Base-by-base conservation (phyloP, 2,797 vertebrate genomes). In the Poeciliopsis turneri region DNA sequence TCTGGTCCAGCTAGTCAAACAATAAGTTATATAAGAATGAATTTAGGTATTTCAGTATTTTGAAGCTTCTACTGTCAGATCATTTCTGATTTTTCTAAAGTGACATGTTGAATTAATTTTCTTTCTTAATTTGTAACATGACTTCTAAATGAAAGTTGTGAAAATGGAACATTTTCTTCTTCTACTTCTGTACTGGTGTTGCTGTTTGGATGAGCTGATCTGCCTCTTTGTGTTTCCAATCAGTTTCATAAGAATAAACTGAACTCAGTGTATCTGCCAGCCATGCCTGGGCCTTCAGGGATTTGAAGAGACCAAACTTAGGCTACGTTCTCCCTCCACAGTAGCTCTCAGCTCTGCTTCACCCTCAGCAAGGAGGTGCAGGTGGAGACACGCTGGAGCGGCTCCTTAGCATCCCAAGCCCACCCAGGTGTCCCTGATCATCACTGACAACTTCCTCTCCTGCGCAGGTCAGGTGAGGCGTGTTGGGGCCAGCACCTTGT, bases 301-400 rank as follows among this genome's bases (percentile, higher is more conserved):
- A 39, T 66, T 11, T 36, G 16, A 20, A 66, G 33, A 39, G 61
- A 33, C 11, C 9, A 36, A 66, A 5, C 61, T 23, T 7, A 4
- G 61, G 61, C 18, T 36, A 39, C 8, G 90, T 91, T 85, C 90
- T 93, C 79, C 77, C 87, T 89, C 82, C 78, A 90, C 88, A 78
- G 81, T 81, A 69, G 83, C 82, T 79, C 88, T 94, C 90, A 91
- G 77, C 79, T 88, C 25, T 72, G 74, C 81, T 33, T 79, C 81
- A 74, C 61, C 82, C 85, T 41, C 87, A 73, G 70, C 81, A 78
- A 69, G 83, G 88, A 84, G 87, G 84, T 89, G 33, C 93, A 93
- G 92, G 91, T 94, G 91, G 87, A 90, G 92, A 94, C 93, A 93
- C 70, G 89, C 93, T 87, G 78, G 57, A 89, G 90, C 76, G 78